phyloP scores from a whole-genome alignment of 2,797 vertebrate species.

The Fundulus diaphanus region DNA sequence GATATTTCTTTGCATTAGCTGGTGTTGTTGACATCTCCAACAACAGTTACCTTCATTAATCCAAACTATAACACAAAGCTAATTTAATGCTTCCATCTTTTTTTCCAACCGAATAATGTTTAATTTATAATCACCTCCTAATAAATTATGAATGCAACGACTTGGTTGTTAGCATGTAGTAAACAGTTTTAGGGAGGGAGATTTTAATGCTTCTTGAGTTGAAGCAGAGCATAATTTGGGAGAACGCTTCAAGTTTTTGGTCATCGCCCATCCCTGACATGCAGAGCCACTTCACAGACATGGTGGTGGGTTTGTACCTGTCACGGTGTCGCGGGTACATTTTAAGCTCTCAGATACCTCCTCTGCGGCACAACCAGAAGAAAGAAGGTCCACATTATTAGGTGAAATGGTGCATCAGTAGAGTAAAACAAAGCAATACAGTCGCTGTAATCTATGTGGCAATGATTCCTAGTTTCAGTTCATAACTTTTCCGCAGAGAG shows the following conservation, averaged over 20 bases:
- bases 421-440: neutral
- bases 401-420: neutral
- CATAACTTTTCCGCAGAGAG: slow-evolving; percentile 4
- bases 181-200: slow-evolving; percentile 12
- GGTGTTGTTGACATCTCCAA: slow-evolving; percentile 12
- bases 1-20: neutral
- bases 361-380: slow-evolving; percentile 67
- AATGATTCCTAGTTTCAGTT: neutral
- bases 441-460: neutral
- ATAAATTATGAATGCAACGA: slow-evolving; percentile 11
- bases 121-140: neutral
- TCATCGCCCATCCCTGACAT: slow-evolving; percentile 56
- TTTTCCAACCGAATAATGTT: neutral
- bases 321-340: slow-evolving; percentile 81
- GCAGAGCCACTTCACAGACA: slow-evolving; percentile 59
- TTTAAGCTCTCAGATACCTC: slow-evolving; percentile 70
- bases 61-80: neutral
- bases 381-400: slow-evolving; percentile 53
- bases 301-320: slow-evolving; percentile 65
- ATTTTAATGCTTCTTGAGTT: slow-evolving; percentile 6
- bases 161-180: neutral
- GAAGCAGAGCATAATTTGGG: slow-evolving; percentile 10
- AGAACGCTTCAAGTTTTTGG: neutral
- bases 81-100: neutral
- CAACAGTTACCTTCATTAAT: neutral